Percentiles rank a stretch among this genome's conserved stretches.
phyloP scores from a whole-genome alignment of 2,113 vertebrate genomes.

The Atractosteus spatula region DNA sequence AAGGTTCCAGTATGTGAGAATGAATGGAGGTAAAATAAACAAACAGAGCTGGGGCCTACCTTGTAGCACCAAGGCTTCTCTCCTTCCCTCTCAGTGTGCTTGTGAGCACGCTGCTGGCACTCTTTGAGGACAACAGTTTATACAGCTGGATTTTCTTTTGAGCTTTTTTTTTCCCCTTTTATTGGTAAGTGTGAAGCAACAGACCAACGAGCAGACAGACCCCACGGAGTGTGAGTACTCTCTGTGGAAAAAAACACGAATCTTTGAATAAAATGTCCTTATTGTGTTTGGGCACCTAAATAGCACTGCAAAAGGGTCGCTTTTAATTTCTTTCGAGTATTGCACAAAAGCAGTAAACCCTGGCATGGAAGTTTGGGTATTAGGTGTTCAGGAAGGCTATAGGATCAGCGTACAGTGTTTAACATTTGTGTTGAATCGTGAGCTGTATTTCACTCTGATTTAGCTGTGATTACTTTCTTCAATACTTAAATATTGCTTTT shows the following conservation, averaged over 20 bases:
- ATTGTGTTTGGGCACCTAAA: constrained; percentile 4
- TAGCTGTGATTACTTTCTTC: no score
- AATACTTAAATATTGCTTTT: no score
- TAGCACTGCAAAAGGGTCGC: neutral
- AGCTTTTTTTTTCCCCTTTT: neutral
- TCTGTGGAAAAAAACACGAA: neutral
- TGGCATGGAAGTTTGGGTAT: no score
- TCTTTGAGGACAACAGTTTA: constrained; percentile 71
- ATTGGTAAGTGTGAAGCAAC: constrained; percentile 25
- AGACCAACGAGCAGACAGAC: constrained; percentile 12
- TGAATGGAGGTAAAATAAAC: constrained; percentile 88
- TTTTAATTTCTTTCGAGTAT: no score
- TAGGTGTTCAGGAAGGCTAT: no score
- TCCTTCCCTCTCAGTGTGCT: constrained; percentile 39
- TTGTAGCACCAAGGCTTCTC: constrained; percentile 69
- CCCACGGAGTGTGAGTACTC: constrained; percentile 9
- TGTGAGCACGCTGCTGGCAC: constrained; percentile 55
- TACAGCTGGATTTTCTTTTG: constrained; percentile 74
- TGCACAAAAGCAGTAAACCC: no score
- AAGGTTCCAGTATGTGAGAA: constrained; percentile 79
- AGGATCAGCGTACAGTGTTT: no score
- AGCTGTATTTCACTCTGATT: no score
- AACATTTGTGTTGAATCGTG: no score
- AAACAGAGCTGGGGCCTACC: constrained; percentile 78
- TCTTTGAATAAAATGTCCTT: neutral